Evolutionary conservation across 2,888 invertebrate species (phyloP), one percentile per base, ranked within the genome.

Genomic region (Clanis bilineata): DNA sequence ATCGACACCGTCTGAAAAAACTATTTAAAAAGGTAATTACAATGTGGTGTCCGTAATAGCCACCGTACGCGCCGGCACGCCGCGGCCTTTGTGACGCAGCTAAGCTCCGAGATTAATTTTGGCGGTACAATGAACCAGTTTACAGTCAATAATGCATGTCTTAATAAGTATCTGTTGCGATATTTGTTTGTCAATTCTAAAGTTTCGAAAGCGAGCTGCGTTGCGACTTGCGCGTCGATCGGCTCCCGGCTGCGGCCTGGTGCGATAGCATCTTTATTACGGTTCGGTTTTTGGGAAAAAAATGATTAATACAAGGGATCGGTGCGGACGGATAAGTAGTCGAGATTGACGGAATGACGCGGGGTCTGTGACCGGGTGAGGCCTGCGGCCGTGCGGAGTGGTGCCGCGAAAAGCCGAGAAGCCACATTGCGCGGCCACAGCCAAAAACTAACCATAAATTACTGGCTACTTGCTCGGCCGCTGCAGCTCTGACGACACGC

Each of bases 391-490:
- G 58, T 47, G 70, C 61, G 72, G 73, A 67, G 72, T 77, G 74
- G 78, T 65, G 79, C 74, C 74, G 78, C 83, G 86, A 82, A 86
- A 88, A 90, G 90, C 89, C 84, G 88, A 83, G 86, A 83, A 87
- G 87, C 90, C 69, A 82, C 91, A 91, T 90, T 90, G 90, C 91
- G 84, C 84, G 70, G 82, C 76, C 83, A 84, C 88, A 82, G 82
- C 91, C 92, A 90, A 92, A 92, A 92, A 92, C 92, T 92, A 92
- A 92, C 92, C 92, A 92, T 93, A 92, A 92, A 92, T 92, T 92
- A 92, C 91, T 79, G 86, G 85, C 88, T 84, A 88, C 91, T 92
- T 87, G 92, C 85, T 76, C 80, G 83, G 81, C 86, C 78, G 79
- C 84, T 76, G 51, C 91, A 91, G 83, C 76, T 80, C 73, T 78